These are phyloP conservation scores for Drosophila pectinifera DNA, from an alignment of 1,140 invertebrate species.

Conservation along the genomic window DNA sequence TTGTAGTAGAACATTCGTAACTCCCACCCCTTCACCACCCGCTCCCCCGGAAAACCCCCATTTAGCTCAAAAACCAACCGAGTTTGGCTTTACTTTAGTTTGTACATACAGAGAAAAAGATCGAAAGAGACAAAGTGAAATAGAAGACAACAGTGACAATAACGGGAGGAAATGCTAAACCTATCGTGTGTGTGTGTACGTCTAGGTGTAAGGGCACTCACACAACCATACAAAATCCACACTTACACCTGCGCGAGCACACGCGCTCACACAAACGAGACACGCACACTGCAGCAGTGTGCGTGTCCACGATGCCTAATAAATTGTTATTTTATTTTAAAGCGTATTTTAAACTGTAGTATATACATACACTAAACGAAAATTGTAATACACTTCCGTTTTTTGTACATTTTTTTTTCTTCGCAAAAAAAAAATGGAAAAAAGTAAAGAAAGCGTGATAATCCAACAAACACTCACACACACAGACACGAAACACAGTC, in stretches of 20 bases:
- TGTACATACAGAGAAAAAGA: slow-evolving; percentile 57
- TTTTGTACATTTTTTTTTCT: slow-evolving; percentile 48
- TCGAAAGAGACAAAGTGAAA: slow-evolving; percentile 20
- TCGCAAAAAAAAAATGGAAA: slow-evolving; percentile 48
- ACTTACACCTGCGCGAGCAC: no score
- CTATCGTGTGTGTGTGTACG: slow-evolving; percentile 53
- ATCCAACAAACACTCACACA: slow-evolving; percentile 13
- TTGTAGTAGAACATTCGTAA: slow-evolving; percentile 38
- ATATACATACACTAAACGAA: slow-evolving; percentile 45
- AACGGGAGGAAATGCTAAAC: slow-evolving; percentile 29
- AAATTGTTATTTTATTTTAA: slow-evolving; percentile 83
- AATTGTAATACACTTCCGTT: slow-evolving; percentile 24
- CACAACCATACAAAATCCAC: slow-evolving; percentile 33
- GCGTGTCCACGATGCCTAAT: slow-evolving; percentile 65
- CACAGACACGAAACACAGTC: slow-evolving; percentile 51
- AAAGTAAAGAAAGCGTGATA: slow-evolving; percentile 69
- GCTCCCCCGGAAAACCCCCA: slow-evolving; percentile 22
- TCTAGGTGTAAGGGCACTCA: slow-evolving; percentile 47
- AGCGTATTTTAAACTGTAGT: slow-evolving; percentile 62
- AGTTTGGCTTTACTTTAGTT: slow-evolving; percentile 52
- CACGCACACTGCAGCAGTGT: slow-evolving; percentile 36
- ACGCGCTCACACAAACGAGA: slow-evolving; percentile 19
- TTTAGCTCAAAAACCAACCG: slow-evolving; percentile 56
- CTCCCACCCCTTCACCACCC: background rate
- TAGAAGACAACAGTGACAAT: slow-evolving; percentile 24